Evolutionary conservation across 1,140 invertebrate species (phyloP).

Genomic region (Pogonomyrmex barbatus): DNA sequence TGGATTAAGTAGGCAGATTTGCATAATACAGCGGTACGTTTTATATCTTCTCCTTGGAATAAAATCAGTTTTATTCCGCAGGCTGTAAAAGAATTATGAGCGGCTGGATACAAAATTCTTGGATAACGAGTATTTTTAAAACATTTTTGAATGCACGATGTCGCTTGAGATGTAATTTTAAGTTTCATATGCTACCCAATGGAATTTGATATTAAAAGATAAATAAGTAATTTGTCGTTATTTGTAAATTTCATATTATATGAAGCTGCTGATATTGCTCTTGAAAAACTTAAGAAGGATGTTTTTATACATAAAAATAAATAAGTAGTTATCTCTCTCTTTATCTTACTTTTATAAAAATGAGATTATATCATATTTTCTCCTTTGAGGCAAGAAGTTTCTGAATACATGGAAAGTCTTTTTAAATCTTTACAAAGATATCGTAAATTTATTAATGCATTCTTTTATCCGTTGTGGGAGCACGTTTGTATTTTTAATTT

Average conservation of each 20-base stretch:
- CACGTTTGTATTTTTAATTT: conserved; percentile 34
- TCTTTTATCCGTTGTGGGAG: not conserved
- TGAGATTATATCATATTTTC: conserved; percentile 32
- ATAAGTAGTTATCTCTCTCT: conserved; percentile 1
- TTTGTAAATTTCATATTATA: not conserved
- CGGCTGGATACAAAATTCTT: not conserved
- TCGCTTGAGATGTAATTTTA: not conserved
- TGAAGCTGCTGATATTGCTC: not conserved
- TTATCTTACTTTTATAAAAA: not conserved
- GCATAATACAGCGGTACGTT: conserved; percentile 15
- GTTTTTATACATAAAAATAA: conserved; percentile 22
- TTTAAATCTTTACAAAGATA: conserved; percentile 17
- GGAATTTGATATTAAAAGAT: not conserved
- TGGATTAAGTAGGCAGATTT: conserved; percentile 32
- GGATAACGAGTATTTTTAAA: conserved; percentile 6
- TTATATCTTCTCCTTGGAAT: not conserved
- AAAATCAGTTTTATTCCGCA: conserved; percentile 20
- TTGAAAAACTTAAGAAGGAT: not conserved
- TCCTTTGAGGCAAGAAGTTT: conserved; percentile 3
- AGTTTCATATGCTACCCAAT: not conserved
- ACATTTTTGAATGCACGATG: not conserved
- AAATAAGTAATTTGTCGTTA: not conserved
- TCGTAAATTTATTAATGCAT: conserved; percentile 28
- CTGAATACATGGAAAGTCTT: not conserved
- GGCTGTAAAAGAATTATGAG: conserved; percentile 6